Conservation (phyloP, 2,797 vertebrate species). For the Sparidentex hasta region DNA sequence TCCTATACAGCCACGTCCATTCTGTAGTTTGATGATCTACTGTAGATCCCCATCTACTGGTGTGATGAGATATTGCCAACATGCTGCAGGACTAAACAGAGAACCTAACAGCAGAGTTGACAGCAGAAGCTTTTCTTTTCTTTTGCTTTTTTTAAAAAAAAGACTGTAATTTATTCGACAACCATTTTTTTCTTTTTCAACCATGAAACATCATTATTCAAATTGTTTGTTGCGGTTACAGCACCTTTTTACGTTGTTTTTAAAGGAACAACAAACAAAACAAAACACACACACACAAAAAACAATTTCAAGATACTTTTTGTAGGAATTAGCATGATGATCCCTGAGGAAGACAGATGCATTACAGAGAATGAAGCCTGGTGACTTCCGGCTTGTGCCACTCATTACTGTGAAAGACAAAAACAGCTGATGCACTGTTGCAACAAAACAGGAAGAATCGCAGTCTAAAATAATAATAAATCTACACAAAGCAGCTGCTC, state of each 20-base stretch:
- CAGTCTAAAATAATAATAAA: background rate
- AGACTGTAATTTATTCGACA: background rate
- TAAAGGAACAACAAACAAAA: background rate
- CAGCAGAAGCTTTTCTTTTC: too few species aligned
- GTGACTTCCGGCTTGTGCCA: background rate
- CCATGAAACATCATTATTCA: background rate
- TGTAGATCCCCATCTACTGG: constrained; percentile 76
- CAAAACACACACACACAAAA: background rate
- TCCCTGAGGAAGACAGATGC: background rate
- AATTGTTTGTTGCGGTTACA: background rate
- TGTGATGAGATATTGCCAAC: constrained; percentile 41
- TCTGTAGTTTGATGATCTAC: constrained; percentile 16
- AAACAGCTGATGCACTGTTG: background rate
- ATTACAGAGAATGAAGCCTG: background rate
- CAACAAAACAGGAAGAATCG: background rate
- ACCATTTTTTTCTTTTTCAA: background rate
- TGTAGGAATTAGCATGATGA: background rate
- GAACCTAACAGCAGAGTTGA: background rate
- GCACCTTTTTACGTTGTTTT: background rate
- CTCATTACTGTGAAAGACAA: background rate
- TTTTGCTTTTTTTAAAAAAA: too few species aligned
- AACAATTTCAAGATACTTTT: background rate
- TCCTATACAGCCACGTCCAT: background rate
- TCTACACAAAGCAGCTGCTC: background rate
- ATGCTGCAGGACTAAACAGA: background rate